Conservation (phyloP, 2,797 vertebrate genomes). For the Phataginus tricuspis region DNA sequence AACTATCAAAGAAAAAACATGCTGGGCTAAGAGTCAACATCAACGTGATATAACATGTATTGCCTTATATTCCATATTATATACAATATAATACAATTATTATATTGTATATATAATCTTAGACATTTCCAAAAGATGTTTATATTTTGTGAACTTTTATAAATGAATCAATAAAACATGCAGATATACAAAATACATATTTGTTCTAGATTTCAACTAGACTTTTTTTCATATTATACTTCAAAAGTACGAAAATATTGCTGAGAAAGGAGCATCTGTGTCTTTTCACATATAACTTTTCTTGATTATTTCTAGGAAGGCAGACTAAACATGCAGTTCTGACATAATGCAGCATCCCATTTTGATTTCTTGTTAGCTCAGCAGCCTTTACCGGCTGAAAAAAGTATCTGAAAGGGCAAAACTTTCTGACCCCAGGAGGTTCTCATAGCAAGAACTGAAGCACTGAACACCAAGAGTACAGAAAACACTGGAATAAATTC, state of each 20-base stretch:
- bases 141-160: not conserved
- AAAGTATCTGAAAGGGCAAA: constrained; percentile 71
- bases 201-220: constrained; percentile 28
- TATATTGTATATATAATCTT: not conserved
- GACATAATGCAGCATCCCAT: constrained; percentile 87
- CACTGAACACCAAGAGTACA: constrained; percentile 41
- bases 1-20: constrained; percentile 30
- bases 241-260: constrained; percentile 81
- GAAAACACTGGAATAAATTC: constrained; percentile 65
- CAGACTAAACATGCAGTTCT: constrained; percentile 88
- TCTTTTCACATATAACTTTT: constrained; percentile 88
- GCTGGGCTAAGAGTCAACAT: not conserved
- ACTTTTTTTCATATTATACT: constrained; percentile 69
- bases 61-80: not conserved
- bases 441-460: constrained; percentile 59
- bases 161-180: constrained; percentile 44
- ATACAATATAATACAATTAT: not conserved
- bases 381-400: constrained; percentile 77
- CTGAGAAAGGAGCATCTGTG: constrained; percentile 85
- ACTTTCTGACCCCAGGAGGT: constrained; percentile 70
- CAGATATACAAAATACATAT: constrained; percentile 28
- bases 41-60: not conserved
- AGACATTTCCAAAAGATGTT: not conserved
- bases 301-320: constrained; percentile 86
- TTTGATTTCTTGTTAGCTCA: constrained; percentile 86